Evolutionary conservation across 2,888 invertebrate species (phyloP).

Genomic region (Reticulitermes lucifugus): DNA sequence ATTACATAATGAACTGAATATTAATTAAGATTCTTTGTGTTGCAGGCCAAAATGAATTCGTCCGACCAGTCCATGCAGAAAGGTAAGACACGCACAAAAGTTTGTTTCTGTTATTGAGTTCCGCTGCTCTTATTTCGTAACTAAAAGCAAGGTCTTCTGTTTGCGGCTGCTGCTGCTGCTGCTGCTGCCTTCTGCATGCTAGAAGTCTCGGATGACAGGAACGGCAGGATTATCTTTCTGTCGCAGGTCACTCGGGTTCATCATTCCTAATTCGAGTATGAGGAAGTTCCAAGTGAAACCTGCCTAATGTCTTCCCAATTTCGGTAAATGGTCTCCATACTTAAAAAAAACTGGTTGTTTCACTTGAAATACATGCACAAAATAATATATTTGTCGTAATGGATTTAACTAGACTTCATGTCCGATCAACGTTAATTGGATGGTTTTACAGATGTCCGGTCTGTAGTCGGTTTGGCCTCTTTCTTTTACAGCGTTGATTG

Average conservation of each 20-base stretch:
- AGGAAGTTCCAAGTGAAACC: not conserved
- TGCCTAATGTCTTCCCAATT: not conserved
- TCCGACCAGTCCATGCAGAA: slow-evolving; percentile 67
- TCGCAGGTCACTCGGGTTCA: slow-evolving; percentile 2
- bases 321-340: not conserved
- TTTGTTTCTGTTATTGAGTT: too few relatives aligned
- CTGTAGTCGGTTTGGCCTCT: too few relatives aligned
- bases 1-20: too few relatives aligned
- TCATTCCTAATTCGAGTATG: not conserved
- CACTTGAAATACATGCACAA: not conserved
- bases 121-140: not conserved
- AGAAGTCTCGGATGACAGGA: not conserved
- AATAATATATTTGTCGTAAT: not conserved
- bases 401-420: not conserved
- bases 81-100: slow-evolving; percentile 57
- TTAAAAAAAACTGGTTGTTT: not conserved
- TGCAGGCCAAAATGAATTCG: slow-evolving; percentile 74
- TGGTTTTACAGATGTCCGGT: not conserved
- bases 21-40: slow-evolving; percentile 55
- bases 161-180: too few relatives aligned
- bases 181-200: too few relatives aligned
- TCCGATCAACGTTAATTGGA: not conserved
- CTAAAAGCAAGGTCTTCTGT: not conserved
- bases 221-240: not conserved
- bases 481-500: too few relatives aligned